A percentile compares a stretch with the other conserved stretches of the same genome.
Evolutionary conservation across 2,113 vertebrate genomes (phyloP).

Genomic region (Terrapene triunguis): DNA sequence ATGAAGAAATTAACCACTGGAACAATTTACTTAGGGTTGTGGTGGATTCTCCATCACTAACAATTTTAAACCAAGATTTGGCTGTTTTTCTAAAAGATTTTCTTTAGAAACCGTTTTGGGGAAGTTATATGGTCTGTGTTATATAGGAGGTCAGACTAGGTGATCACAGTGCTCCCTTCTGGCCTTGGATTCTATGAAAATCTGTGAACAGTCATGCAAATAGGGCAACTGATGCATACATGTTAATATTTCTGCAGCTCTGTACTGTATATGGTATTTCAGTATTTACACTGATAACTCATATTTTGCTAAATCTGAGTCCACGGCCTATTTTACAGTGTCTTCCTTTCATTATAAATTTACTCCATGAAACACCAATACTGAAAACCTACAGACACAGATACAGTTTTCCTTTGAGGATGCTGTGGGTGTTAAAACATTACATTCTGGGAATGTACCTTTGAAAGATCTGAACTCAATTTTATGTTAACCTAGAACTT

Average conservation of each 20-base stretch:
- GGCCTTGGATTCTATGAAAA: not conserved
- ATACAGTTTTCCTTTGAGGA: not conserved
- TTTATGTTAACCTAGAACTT: constrained; percentile 50
- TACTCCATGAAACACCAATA: not conserved
- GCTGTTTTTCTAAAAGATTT: not conserved
- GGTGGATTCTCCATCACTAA: not conserved
- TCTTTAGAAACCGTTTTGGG: not conserved
- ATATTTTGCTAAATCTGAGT: not conserved
- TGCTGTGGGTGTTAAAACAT: not conserved
- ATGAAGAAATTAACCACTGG: not conserved
- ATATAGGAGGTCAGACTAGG: not conserved
- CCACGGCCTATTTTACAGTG: not conserved
- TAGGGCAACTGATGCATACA: not conserved
- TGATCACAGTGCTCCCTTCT: not conserved
- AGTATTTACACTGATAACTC: fast-evolving
- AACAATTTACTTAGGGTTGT: not conserved
- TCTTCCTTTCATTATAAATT: not conserved
- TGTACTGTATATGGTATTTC: not conserved
- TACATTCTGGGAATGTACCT: not conserved
- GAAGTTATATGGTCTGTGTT: not conserved
- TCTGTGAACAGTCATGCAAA: not conserved
- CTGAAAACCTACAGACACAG: not conserved
- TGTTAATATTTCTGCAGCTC: not conserved
- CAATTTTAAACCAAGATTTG: not conserved
- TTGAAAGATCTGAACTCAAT: constrained; percentile 28